These are phyloP conservation scores for Macquaria ambigua DNA, from an alignment of 2,113 vertebrate genomes.

Conservation along the genomic window DNA sequence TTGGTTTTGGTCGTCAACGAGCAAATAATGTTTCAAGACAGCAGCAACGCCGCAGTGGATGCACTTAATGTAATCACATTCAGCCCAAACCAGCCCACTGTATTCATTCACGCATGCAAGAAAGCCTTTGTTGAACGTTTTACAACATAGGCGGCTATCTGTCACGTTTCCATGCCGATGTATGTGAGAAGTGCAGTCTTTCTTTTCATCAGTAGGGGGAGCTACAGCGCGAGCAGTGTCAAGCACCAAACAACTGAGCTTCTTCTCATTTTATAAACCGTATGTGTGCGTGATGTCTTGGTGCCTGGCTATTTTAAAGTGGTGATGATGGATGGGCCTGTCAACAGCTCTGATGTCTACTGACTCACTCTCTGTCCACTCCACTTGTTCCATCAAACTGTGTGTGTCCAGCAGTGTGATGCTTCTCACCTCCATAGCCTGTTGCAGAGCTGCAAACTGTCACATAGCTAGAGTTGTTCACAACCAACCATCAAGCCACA, in stretches of 20 bases:
- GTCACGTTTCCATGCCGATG: no score
- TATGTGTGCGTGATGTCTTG: slow-evolving; percentile 11
- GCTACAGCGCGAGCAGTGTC: neutral
- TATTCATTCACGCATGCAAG: neutral
- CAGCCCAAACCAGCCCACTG: neutral
- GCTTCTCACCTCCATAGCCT: slow-evolving; percentile 23
- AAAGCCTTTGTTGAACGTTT: neutral
- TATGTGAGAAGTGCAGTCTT: neutral
- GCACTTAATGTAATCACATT: neutral
- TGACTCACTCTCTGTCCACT: slow-evolving; percentile 55
- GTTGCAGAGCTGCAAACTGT: slow-evolving; percentile 37
- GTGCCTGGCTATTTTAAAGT: slow-evolving; percentile 30
- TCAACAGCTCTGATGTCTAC: slow-evolving; percentile 50
- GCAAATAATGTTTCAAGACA: neutral
- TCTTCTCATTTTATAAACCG: neutral
- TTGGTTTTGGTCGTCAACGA: neutral
- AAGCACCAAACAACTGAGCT: neutral
- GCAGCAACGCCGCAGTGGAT: neutral
- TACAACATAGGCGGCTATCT: neutral
- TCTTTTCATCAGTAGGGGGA: slow-evolving; percentile 40
- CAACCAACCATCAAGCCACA: slow-evolving; percentile 28
- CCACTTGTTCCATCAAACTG: slow-evolving; percentile 25
- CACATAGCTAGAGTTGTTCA: slow-evolving; percentile 18
- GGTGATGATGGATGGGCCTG: slow-evolving; percentile 39
- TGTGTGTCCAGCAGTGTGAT: slow-evolving; percentile 1